These are phyloP conservation scores for Regulus satrapa DNA, from an alignment of 2,113 vertebrate species.

Conservation along the genomic window DNA sequence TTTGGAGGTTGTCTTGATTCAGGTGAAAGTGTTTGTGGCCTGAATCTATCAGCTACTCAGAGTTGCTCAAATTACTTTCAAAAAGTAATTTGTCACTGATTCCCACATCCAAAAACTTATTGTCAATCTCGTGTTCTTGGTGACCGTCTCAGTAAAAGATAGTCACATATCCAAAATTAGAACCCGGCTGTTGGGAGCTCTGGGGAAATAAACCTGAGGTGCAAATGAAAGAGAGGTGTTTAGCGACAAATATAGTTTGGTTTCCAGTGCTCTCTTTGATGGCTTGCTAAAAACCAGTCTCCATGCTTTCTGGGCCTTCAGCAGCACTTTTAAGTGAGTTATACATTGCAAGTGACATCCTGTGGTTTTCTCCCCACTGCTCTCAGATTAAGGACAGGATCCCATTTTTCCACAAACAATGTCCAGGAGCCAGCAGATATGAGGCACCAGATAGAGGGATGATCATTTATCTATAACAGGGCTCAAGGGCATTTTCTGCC, in stretches of 20 bases:
- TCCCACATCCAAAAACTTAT: conserved; percentile 50
- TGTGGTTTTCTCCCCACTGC: not conserved
- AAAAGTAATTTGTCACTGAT: conserved; percentile 54
- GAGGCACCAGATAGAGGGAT: not conserved
- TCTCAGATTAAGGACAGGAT: not conserved
- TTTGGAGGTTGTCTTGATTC: conserved; percentile 16
- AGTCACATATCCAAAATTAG: conserved; percentile 49
- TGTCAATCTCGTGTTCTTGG: not conserved
- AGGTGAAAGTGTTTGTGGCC: not conserved
- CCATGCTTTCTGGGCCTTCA: not conserved
- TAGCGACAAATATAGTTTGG: not conserved
- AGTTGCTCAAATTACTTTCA: conserved; percentile 49
- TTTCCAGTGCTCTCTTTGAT: not conserved
- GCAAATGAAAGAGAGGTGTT: conserved; percentile 41
- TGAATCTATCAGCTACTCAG: conserved; percentile 20
- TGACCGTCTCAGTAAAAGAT: not conserved
- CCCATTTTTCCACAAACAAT: not conserved
- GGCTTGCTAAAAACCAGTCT: not conserved
- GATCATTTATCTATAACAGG: not conserved
- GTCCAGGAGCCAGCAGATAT: not conserved
- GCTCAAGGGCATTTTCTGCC: not conserved
- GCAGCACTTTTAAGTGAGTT: not conserved
- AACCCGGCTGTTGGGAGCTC: not conserved
- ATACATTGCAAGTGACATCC: not conserved
- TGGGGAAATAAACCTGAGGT: conserved; percentile 51